Base-by-base conservation (phyloP, 1,140 invertebrate genomes). In the Cardiocondyla obscurior region DNA sequence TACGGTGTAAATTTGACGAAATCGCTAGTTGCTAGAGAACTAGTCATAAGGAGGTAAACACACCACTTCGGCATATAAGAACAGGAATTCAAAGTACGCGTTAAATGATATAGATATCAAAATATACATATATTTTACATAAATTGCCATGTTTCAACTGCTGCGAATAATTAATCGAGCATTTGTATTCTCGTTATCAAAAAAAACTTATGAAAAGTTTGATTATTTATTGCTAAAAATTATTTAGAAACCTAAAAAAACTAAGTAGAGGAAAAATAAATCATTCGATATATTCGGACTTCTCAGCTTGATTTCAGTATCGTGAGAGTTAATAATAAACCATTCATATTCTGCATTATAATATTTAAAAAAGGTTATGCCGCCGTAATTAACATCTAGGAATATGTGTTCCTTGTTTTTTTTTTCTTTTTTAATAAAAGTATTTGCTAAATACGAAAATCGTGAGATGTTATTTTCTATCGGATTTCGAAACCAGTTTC, bases 401-500 rank as follows among this genome's bases (percentile, higher is more conserved):
- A n/a, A n/a, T n/a, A n/a, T n/a, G n/a, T n/a, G n/a, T n/a, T n/a
- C n/a, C n/a, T n/a, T n/a, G n/a, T n/a, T n/a, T n/a, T n/a, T n/a
- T n/a, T n/a, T n/a, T n/a, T n/a, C n/a, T n/a, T n/a, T n/a, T n/a
- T n/a, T n/a, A n/a, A n/a, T n/a, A n/a, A n/a, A n/a, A n/a, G n/a
- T n/a, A 69, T 14, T 51, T 10, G n/a, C 10, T 2, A 74, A 74
- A 74, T 8, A 60, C 39, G 10, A 42, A 12, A 74, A 2, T 62
- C 16, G 55, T 28, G 7, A 14, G 58, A 60, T 62, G 57, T 85
- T 73, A 67, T 53, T 65, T 70, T 55, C 53, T 36, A 84, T 85
- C 65, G 69, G 46, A 87, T n/a, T 85, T 83, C 79, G 51, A 85
- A 90, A 88, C 84, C 89, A 85, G 85, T 81, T 90, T 58, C 70